These are phyloP conservation scores for Microctenopoma steveboyesi DNA, from an alignment of 2,797 vertebrate species.

Conservation along the genomic window DNA sequence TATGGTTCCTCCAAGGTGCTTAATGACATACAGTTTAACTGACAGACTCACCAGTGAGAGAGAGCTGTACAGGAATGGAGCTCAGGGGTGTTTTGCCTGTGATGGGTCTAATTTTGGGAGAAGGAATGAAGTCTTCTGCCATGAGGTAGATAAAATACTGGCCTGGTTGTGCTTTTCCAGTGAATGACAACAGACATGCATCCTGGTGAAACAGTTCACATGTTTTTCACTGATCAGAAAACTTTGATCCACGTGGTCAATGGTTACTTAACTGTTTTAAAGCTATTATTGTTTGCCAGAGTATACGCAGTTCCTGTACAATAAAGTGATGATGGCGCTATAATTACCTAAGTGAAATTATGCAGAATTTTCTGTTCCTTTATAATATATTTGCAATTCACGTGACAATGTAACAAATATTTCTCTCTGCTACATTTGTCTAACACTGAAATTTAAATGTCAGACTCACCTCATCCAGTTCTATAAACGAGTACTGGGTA, in stretches of 20 bases:
- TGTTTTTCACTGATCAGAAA: background rate
- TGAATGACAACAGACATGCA: conserved; percentile 69
- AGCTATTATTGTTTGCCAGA: no score
- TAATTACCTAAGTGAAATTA: no score
- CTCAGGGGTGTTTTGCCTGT: conserved; percentile 60
- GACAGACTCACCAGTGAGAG: conserved; percentile 73
- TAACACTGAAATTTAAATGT: background rate
- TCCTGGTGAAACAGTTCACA: conserved; percentile 55
- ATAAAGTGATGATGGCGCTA: no score
- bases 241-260: background rate
- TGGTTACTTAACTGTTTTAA: background rate
- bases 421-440: no score
- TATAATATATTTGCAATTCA: no score
- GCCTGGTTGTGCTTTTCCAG: conserved; percentile 65
- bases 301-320: no score
- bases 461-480: conserved; percentile 71
- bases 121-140: conserved; percentile 74
- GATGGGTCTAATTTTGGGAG: background rate
- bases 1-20: background rate
- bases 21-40: background rate
- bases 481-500: conserved; percentile 62
- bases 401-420: no score
- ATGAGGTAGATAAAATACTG: conserved; percentile 76
- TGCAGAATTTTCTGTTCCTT: no score
- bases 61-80: conserved; percentile 74